Base-by-base conservation (phyloP, 64 coral and sea anemone species). In the Actinia tenebrosa region DNA sequence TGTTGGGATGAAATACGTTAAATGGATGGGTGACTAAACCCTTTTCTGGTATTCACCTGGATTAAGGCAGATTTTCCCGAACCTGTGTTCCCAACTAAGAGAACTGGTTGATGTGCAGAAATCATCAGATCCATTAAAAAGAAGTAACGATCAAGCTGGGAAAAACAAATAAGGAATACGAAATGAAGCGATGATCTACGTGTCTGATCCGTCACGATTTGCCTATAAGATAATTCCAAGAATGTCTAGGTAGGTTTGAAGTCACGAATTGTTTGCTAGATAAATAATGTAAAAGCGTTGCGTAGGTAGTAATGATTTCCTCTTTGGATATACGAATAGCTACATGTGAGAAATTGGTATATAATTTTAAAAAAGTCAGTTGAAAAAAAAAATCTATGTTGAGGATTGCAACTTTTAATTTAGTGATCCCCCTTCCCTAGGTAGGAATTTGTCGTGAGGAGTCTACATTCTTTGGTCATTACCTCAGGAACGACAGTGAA, bases 401-500 rank as follows among this genome's bases (percentile, higher is more conserved):
- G 13, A 61, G 3, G n/a, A 18, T 27, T 69, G 9, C 4, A 25
- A n/a, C 8, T 4, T 69, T 23, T 37, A 1, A 0, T 37, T 37
- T 37, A n/a, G n/a, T n/a, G 30, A 37, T 37, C 30, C 1, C 30
- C 1, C 30, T 1, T 37, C 30, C 30, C 30, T 37, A 37, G 30
- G 30, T 37, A 37, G 30, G 30, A 1, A 37, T 37, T 37, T 37
- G 30, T 37, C 30, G 30, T 37, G 1, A 37, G 30, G 30, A 37
- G 30, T 69, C 20, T n/a, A 18, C 0, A 61, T 4, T 69, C 9
- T 69, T 0, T 69, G 25, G 69, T 1, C 0, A 7, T 62, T 88
- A 99, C 97, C 97, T 94, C 93, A 45, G 97, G 89, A 10, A 95
- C 64, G 14, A 99, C 83, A 64, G 93, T 94, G 82, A 93, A 99